Conservation (phyloP, 2,797 vertebrate species). For the Anguilla obscura region DNA sequence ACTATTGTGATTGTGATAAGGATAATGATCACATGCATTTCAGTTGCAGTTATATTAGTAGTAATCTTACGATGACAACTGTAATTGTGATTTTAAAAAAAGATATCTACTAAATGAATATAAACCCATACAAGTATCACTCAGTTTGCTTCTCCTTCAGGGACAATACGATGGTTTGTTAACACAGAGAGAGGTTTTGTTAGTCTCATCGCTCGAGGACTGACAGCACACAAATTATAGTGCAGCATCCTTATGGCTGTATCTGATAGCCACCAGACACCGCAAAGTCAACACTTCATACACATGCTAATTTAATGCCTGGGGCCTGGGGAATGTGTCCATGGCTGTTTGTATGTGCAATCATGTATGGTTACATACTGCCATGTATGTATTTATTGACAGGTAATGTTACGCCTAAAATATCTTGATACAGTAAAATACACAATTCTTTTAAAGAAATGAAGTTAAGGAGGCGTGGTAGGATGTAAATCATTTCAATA, state of each 20-base stretch:
- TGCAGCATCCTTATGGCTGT: background rate
- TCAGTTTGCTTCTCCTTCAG: background rate
- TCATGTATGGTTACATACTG: background rate
- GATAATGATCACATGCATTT: no score
- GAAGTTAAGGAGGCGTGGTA: no score
- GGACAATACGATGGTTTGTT: background rate
- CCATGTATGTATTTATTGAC: no score
- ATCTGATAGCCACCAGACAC: conserved; percentile 25
- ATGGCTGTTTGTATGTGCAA: background rate
- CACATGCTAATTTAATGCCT: conserved; percentile 2
- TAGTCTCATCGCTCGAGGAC: background rate
- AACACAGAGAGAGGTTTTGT: background rate
- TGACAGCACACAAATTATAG: background rate
- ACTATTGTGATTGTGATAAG: no score
- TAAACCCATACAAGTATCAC: background rate
- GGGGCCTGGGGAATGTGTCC: background rate
- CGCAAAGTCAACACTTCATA: background rate
- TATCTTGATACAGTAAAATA: no score
- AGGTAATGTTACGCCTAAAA: no score
- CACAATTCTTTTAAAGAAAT: no score
- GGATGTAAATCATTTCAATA: no score
- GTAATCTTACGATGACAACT: no score
- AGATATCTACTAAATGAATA: background rate
- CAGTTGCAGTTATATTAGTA: no score
- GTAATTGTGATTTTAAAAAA: no score